Base-by-base conservation (phyloP, 2,888 invertebrate genomes). In the Diarsia mendica region DNA sequence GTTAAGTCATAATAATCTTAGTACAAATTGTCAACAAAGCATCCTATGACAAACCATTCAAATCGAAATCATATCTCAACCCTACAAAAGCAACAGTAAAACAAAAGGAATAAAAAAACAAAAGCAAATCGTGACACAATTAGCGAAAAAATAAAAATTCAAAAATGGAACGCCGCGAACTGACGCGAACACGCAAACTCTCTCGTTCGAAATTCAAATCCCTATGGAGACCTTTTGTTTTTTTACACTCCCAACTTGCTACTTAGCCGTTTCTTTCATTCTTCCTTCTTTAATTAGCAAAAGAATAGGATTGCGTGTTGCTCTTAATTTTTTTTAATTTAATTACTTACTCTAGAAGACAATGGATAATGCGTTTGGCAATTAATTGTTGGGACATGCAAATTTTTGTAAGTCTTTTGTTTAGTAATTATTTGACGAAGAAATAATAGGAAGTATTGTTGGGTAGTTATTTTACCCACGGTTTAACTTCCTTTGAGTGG, bases 201-300 rank as follows among this genome's bases (percentile, higher is more conserved):
- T 94, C 93, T 89, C 93, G 87, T 94, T 94, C 92, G 89, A 89
- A 93, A 93, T 93, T 93, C 90, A 94, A 94, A 94, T 93, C 93
- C 93, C 94, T 91, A 90, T 89, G 87, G 89, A 88, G 90, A 84
- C 88, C 88, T 91, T 91, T 94, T 92, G 91, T 92, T 92, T 93
- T 93, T 94, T 94, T 91, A 88, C 90, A 91, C 92, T 90, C 89
- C 92, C 90, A 96, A 96, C 96, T 96, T 96, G 94, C 95, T 95
- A 96, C 96, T 96, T 96, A 95, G 89, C 89, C 91, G 91, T 91
- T 94, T 93, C 94, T 94, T 94, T 93, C 93, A 93, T 95, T 95
- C 94, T 92, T 91, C 92, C 91, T 95, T 94, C 95, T 96, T 96
- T 96, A 95, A 96, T 96, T 95, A 95, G 93, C 93, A 80, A 95